Percentiles rank a stretch among this genome's conserved stretches.
Evolutionary conservation across 2,888 invertebrate species (phyloP).

Genomic region (Sarcophaga variegata): DNA sequence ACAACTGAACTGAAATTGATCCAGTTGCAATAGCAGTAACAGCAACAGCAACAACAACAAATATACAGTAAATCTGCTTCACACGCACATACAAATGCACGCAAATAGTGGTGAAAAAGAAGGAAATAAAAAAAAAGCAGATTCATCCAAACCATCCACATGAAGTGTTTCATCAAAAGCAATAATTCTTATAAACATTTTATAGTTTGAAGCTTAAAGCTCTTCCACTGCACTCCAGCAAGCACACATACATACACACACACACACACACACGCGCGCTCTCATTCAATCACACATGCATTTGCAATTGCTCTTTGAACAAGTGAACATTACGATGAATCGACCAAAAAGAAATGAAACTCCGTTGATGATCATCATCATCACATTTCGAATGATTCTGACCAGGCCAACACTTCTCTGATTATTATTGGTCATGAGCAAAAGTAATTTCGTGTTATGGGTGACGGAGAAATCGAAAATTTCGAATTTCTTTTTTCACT

Average conservation of each 20-base stretch:
- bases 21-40: slow-evolving; percentile 75
- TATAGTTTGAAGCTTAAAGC: slow-evolving; percentile 61
- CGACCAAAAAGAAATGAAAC: slow-evolving; percentile 47
- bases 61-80: slow-evolving; percentile 32
- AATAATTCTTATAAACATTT: slow-evolving; percentile 76
- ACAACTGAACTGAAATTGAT: slow-evolving; percentile 76
- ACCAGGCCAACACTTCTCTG: background rate
- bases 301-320: slow-evolving; percentile 49
- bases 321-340: slow-evolving; percentile 39
- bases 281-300: slow-evolving; percentile 22
- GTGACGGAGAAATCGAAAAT: no score
- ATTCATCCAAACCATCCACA: slow-evolving; percentile 50
- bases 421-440: slow-evolving; percentile 12
- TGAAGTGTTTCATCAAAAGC: slow-evolving; percentile 77
- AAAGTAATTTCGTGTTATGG: slow-evolving; percentile 9
- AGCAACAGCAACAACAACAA: slow-evolving; percentile 31
- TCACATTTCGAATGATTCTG: slow-evolving; percentile 16
- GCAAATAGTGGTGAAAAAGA: background rate
- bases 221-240: slow-evolving; percentile 18
- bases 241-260: no score
- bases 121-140: background rate
- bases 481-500: no score
- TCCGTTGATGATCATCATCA: slow-evolving; percentile 32
- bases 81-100: background rate
- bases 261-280: slow-evolving; percentile 7